These are phyloP conservation scores for Coenonympha arcania DNA, from an alignment of 2,888 invertebrate genomes.

Conservation along the genomic window DNA sequence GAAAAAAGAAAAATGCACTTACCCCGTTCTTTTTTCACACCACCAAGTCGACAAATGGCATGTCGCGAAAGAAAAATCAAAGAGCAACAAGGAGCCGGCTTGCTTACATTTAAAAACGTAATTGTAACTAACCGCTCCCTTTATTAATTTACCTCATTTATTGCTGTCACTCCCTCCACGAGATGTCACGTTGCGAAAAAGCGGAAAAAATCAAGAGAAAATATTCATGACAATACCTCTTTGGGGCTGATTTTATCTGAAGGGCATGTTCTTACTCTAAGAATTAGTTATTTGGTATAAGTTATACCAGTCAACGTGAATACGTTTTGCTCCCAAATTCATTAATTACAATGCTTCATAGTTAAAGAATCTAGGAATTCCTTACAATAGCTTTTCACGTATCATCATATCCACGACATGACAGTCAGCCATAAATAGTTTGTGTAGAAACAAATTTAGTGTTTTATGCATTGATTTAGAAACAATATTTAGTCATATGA, in stretches of 20 bases:
- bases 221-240: slow-evolving; percentile 53
- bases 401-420: too few species aligned
- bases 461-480: too few species aligned
- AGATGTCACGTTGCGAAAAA: slow-evolving; percentile 52
- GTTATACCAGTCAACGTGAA: too few species aligned
- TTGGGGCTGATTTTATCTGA: background rate
- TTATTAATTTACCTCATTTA: slow-evolving; percentile 73
- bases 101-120: slow-evolving; percentile 73
- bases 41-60: slow-evolving; percentile 56
- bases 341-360: too few species aligned
- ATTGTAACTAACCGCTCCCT: slow-evolving; percentile 73
- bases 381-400: too few species aligned
- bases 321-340: too few species aligned
- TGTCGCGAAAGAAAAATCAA: slow-evolving; percentile 72
- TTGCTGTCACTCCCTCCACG: slow-evolving; percentile 50
- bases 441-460: too few species aligned
- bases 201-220: slow-evolving; percentile 49
- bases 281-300: too few species aligned
- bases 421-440: too few species aligned
- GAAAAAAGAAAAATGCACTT: slow-evolving; percentile 32
- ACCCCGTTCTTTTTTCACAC: slow-evolving; percentile 30
- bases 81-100: slow-evolving; percentile 60
- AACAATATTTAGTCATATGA: too few species aligned
- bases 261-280: too few species aligned
- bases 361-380: too few species aligned